These are phyloP conservation scores for Scomberomorus guttatus DNA, from an alignment of 2,797 vertebrate species.

Conservation along the genomic window DNA sequence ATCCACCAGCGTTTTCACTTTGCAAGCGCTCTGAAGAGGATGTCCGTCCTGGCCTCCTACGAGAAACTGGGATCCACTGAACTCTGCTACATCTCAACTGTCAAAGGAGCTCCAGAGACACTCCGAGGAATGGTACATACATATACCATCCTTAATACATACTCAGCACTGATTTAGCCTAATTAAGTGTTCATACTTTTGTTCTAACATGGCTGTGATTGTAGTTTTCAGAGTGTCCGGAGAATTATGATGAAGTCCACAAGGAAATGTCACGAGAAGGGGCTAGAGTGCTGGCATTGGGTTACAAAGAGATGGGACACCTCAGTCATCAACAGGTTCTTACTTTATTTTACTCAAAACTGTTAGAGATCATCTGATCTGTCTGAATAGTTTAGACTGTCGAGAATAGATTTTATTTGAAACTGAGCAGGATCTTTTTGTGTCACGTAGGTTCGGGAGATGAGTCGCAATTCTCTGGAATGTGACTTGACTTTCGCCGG, in stretches of 20 bases:
- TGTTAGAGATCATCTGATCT: not conserved
- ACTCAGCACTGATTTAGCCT: not conserved
- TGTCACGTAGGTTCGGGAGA: conserved; percentile 89
- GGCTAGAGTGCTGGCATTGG: conserved; percentile 93
- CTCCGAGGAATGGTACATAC: conserved; percentile 91
- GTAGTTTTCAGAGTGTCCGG: conserved; percentile 91
- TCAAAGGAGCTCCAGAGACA: conserved; percentile 98
- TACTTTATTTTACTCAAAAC: conserved; percentile 20
- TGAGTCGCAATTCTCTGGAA: conserved; percentile 91
- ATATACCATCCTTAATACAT: not conserved
- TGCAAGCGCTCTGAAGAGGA: conserved; percentile 96
- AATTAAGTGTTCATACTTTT: not conserved
- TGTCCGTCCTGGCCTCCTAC: conserved; percentile 96
- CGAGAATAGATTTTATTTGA: conserved; percentile 9
- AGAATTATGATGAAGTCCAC: conserved; percentile 92
- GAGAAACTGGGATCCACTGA: conserved; percentile 93
- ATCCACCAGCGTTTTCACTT: conserved; percentile 99
- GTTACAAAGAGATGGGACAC: conserved; percentile 96
- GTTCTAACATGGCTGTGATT: conserved; percentile 43
- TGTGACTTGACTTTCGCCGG: conserved; percentile 92
- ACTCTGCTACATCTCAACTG: conserved; percentile 94
- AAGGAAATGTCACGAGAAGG: conserved; percentile 95
- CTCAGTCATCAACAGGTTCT: conserved; percentile 96
- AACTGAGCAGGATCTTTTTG: conserved; percentile 42
- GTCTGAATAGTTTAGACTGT: not conserved